Evolutionary conservation across 2,113 vertebrate species (phyloP).

Genomic region (Varanus komodoensis): DNA sequence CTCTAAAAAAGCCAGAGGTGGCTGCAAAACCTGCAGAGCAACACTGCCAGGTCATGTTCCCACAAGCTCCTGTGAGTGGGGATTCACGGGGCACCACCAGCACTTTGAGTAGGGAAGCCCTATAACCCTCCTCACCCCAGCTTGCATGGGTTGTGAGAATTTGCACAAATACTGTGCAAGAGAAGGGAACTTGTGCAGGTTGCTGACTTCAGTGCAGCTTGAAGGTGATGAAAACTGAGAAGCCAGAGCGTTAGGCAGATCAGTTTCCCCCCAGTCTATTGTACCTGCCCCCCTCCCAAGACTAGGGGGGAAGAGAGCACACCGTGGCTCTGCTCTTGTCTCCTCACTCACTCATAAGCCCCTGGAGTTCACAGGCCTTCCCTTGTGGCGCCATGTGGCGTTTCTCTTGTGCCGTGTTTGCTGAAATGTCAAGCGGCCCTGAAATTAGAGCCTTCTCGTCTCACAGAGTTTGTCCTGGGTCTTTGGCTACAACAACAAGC

Average conservation of each 20-base stretch:
- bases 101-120: no score
- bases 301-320: background rate
- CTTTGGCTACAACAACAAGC: constrained; percentile 84
- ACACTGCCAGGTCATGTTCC: no score
- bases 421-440: background rate
- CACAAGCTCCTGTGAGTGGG: no score
- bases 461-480: constrained; percentile 85
- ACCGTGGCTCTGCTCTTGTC: background rate
- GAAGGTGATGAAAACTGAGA: background rate
- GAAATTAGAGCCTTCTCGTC: background rate
- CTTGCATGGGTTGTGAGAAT: no score
- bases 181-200: no score
- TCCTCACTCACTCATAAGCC: background rate
- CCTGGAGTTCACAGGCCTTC: background rate
- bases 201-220: background rate
- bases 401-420: background rate
- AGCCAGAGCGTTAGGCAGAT: background rate
- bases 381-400: background rate
- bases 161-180: no score
- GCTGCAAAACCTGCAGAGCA: no score
- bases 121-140: no score
- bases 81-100: no score
- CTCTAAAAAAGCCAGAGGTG: no score
- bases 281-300: background rate
- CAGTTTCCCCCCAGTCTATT: background rate